phyloP scores from a whole-genome alignment of 2,888 invertebrate genomes.

The Cataglyphis albicans region DNA sequence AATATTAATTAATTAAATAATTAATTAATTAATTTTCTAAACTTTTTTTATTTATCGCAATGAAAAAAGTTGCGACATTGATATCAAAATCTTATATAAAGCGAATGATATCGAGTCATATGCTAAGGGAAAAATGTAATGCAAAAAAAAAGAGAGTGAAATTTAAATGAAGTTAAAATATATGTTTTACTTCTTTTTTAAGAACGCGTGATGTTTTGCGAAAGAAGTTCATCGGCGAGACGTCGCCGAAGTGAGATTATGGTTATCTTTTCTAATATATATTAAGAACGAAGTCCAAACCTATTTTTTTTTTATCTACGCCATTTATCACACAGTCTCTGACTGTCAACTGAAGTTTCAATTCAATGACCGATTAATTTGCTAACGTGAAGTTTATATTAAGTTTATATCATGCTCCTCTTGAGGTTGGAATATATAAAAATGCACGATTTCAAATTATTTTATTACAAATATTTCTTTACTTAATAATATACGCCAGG shows the following conservation, averaged over 20 bases:
- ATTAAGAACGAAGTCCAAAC: constrained; percentile 21
- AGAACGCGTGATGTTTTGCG: neutral
- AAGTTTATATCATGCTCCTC: neutral
- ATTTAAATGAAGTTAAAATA: constrained; percentile 9
- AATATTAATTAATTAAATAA: constrained; percentile 7
- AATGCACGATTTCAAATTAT: neutral
- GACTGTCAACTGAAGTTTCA: neutral
- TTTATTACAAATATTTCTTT: neutral
- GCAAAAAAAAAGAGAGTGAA: neutral
- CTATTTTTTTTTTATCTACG: constrained; percentile 16
- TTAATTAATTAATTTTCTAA: neutral
- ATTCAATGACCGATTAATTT: constrained; percentile 2
- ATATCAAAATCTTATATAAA: neutral
- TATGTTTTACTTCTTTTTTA: neutral
- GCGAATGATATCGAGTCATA: neutral
- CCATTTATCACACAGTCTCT: neutral
- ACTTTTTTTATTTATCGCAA: neutral
- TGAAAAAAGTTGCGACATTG: neutral
- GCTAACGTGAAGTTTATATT: neutral
- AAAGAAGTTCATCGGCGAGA: constrained; percentile 10
- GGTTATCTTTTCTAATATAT: neutral
- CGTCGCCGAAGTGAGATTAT: neutral
- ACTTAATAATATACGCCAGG: neutral
- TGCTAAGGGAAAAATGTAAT: neutral
- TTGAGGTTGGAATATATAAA: neutral